Evolutionary conservation across 2,113 vertebrate species (phyloP).

Genomic region (Paedocypris sp.): DNA sequence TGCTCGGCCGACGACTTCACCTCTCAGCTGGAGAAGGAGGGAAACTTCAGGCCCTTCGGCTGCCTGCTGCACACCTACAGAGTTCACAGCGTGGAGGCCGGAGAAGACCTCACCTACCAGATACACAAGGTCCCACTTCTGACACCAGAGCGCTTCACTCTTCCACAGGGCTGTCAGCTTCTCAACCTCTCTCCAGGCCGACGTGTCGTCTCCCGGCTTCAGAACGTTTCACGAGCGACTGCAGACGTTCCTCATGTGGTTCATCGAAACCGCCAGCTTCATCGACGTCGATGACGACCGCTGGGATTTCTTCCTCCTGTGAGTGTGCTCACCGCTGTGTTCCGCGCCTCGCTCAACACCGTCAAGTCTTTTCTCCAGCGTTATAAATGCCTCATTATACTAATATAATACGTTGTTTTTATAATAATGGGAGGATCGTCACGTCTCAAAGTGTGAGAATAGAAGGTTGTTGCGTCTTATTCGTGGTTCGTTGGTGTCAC

Average conservation of each 20-base stretch:
- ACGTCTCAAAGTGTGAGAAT: no score
- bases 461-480: no score
- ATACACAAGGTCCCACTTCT: conserved; percentile 85
- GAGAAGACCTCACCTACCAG: conserved; percentile 79
- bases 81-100: conserved; percentile 80
- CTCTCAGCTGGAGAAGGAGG: conserved; percentile 86
- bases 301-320: conserved; percentile 99
- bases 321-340: no score
- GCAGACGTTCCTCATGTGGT: conserved; percentile 99
- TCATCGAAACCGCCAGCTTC: conserved; percentile 98
- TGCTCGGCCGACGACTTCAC: conserved; percentile 86
- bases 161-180: background rate
- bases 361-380: no score
- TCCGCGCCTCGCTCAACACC: no score
- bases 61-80: conserved; percentile 80
- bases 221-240: conserved; percentile 93
- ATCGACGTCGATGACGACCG: conserved; percentile 96
- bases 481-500: no score
- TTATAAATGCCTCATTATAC: no score
- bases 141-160: no score
- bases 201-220: conserved; percentile 87
- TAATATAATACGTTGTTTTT: no score
- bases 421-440: no score
- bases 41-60: conserved; percentile 91
- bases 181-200: conserved; percentile 62